Evolutionary conservation across 2,888 invertebrate species (phyloP), one percentile per base, ranked within the genome.

Genomic region (Electrophaes corylata): DNA sequence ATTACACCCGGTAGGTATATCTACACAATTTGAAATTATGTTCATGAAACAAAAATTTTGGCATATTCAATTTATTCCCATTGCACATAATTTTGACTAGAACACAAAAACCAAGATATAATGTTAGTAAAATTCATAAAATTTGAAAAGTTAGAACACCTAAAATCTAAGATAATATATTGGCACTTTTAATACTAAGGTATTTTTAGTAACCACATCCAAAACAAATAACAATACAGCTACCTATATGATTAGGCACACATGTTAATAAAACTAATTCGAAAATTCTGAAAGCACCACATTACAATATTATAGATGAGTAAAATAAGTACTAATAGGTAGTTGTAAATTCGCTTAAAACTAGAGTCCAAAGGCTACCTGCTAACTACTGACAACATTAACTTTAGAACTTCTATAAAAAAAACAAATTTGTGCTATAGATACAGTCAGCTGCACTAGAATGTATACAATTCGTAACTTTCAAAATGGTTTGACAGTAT

Each of bases 21-120:
- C n/a, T n/a, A n/a, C n/a, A n/a, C n/a, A n/a, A n/a, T 5, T 23
- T 23, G 1, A 29, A 29, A 29, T 29, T 29, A 5, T 11, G 16
- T 16, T 18, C 8, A 20, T 37, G 4, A 20, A 41, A 41, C n/a
- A 20, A 50, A 41, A 53, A 19, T 4, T 37, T 56, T 44, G 19
- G 35, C 51, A 57, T 33, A 37, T 33, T 54, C 11, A 33, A 52
- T 52, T 63, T 47, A 57, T 55, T 65, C 48, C 35, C 48, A 63
- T 66, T 57, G 62, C 62, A 55, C 52, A 49, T 50, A 14, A 55
- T 61, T 64, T 72, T 76, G 78, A 78, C 77, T 77, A 77, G 77
- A 76, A 72, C 46, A 73, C 59, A 71, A 71, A 69, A 62, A 66
- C 8, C 26, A 29, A 10, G 8, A 29, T 10, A 6, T 26, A 56